Percentiles rank a stretch among this genome's conserved stretches.
phyloP scores from a whole-genome alignment of 2,113 vertebrate genomes.

The Tonatia bakeri region DNA sequence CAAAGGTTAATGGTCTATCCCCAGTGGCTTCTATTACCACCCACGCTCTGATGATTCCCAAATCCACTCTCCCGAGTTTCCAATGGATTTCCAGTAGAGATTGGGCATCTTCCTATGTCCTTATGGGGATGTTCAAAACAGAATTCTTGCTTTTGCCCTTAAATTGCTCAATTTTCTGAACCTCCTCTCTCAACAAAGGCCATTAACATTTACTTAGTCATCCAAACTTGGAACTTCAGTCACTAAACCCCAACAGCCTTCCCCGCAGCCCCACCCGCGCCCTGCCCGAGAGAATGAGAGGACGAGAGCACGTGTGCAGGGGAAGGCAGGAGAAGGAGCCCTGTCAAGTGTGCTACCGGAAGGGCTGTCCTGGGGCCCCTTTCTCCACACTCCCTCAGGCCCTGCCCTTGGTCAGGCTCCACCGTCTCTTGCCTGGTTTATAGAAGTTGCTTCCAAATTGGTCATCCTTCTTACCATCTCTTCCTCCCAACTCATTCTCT shows the following conservation, averaged over 20 bases:
- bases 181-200: not conserved
- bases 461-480: not conserved
- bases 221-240: not conserved
- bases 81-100: not conserved
- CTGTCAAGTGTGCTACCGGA: too few species aligned
- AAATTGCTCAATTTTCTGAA: not conserved
- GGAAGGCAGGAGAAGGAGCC: too few species aligned
- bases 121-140: not conserved
- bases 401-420: not conserved
- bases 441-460: not conserved
- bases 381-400: not conserved
- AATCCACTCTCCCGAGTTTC: not conserved
- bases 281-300: not conserved
- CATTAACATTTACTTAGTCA: not conserved
- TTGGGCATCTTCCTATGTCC: not conserved
- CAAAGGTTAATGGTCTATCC: not conserved
- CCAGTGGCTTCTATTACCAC: not conserved
- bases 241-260: not conserved
- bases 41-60: not conserved
- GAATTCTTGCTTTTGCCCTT: not conserved
- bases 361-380: not conserved
- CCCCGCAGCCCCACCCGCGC: not conserved
- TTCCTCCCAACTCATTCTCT: not conserved
- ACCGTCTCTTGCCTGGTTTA: not conserved
- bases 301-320: too few species aligned